phyloP scores from a whole-genome alignment of 2,113 vertebrate genomes.

The Tachycineta bicolor region DNA sequence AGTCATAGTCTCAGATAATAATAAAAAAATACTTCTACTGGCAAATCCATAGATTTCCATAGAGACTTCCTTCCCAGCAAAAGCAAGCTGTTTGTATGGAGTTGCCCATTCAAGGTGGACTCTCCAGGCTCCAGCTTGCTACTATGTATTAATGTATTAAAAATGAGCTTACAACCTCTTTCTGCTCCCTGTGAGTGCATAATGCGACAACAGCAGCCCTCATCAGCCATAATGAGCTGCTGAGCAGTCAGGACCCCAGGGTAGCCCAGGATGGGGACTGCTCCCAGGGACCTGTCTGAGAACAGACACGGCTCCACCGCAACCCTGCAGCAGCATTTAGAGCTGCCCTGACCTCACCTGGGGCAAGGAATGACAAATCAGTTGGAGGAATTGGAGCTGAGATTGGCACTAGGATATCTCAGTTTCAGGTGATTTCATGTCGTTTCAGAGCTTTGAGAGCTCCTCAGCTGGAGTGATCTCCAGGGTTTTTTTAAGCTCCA shows the following conservation, averaged over 20 bases:
- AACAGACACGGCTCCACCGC: fast-evolving
- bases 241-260: neutral
- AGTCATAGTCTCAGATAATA: neutral
- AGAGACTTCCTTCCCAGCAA: neutral
- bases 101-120: neutral
- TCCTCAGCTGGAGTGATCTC: neutral
- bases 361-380: neutral
- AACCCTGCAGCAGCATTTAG: neutral
- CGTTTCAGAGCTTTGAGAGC: neutral
- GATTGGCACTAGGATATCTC: neutral
- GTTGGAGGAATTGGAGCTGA: neutral
- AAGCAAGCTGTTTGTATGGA: neutral
- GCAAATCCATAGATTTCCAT: neutral
- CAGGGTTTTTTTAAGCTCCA: neutral
- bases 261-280: fast-evolving
- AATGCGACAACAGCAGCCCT: neutral
- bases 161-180: fast-evolving
- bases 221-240: fast-evolving
- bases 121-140: neutral
- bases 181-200: neutral
- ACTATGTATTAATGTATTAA: fast-evolving
- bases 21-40: neutral
- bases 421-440: neutral
- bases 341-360: neutral
- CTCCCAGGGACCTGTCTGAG: neutral